Percentiles rank a stretch among this genome's conserved stretches.
Evolutionary conservation across 1,140 invertebrate species (phyloP).

Genomic region (Aphaenogaster ashmeadi): DNA sequence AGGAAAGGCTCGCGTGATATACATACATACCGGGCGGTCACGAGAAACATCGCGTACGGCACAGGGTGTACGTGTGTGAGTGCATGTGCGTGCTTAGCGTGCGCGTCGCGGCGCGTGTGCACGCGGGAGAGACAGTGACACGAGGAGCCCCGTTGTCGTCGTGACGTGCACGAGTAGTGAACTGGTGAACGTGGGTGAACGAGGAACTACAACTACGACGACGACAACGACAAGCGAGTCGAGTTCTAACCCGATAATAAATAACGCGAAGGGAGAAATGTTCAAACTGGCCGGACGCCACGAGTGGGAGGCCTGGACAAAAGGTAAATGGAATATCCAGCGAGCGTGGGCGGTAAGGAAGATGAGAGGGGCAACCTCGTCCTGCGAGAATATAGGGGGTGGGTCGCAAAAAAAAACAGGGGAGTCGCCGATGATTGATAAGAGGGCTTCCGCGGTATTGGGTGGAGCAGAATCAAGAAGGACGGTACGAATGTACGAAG

Average conservation of each 20-base stretch:
- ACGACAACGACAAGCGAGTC: neutral
- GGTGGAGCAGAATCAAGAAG: neutral
- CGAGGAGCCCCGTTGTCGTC: neutral
- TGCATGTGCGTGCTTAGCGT: constrained; percentile 10
- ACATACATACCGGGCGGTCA: neutral
- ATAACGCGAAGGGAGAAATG: constrained; percentile 78
- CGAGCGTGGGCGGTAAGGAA: constrained; percentile 50
- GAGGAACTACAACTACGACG: constrained; percentile 25
- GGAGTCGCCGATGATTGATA: constrained; percentile 39
- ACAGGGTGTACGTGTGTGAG: neutral
- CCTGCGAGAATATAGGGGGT: neutral
- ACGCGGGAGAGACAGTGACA: constrained; percentile 17
- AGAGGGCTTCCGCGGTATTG: neutral
- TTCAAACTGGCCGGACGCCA: constrained; percentile 83
- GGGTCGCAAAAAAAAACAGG: neutral
- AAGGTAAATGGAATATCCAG: constrained; percentile 79
- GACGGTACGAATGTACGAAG: neutral
- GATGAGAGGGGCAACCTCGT: neutral
- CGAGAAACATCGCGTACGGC: neutral
- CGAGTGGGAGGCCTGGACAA: constrained; percentile 83
- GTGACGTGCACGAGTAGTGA: constrained; percentile 56
- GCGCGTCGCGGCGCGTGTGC: constrained; percentile 32
- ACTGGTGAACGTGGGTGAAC: constrained; percentile 56
- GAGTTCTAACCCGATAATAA: constrained; percentile 53
- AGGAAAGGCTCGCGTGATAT: constrained; percentile 25